Evolutionary conservation across 1,140 invertebrate species (phyloP), one percentile per base, ranked within the genome.

Genomic region (Drosophila grimshawi): DNA sequence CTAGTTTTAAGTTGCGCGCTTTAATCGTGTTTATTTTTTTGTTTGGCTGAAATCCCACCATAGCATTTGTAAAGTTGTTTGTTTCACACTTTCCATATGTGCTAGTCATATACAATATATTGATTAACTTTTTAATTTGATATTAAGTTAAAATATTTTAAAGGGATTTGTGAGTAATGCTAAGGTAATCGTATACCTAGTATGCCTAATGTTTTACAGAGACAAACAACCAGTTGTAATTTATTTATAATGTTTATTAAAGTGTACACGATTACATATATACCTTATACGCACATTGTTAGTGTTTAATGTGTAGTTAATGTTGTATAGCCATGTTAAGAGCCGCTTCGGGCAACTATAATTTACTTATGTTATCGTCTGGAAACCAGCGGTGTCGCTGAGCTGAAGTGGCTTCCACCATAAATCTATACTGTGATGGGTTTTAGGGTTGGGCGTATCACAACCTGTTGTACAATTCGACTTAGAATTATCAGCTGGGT

Each of bases 401-500:
- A 75, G 53, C 6, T 72, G 62, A 3, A 67, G 48, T 5, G 85
- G 85, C 68, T 90, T 85, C 78, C 78, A 89, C 45, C 64, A 71
- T 8, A 89, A 30, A 32, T 89, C 85, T 2, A 90, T 68, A 32
- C 68, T 80, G 37, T 80, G 79, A 61, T 76, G 51, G 19, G 59
- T 45, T 10, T 63, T 63, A 3, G 62, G 65, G 48, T 78, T 49
- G 52, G 76, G 67, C 3, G 64, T 56, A 43, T 70, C 45, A 51
- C 80, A 89, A 29, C 53, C 46, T 27, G 39, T 46, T 19, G 49
- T 55, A 29, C 79, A 88, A 65, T 69, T 76, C 51, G 77, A 41
- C 83, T 88, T 89, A 88, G 27, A 4, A 80, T 48, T 81, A 89
- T 88, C 85, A 89, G 69, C 85, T 89, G 85, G 85, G 80, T 89